Evolutionary conservation across 2,797 vertebrate genomes (phyloP).

Genomic region (Protonibea diacanthus): DNA sequence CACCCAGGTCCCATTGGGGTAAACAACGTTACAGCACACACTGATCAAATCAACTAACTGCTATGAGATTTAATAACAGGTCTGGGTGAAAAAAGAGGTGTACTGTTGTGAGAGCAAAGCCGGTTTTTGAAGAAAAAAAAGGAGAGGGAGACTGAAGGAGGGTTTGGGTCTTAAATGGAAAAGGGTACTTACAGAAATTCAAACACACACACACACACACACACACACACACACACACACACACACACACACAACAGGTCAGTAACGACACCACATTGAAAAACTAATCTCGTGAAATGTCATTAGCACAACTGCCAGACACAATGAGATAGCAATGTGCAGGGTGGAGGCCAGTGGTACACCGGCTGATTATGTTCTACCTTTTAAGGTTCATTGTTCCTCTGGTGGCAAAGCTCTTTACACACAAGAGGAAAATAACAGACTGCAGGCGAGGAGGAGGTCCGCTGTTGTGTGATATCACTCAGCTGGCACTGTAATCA

Average conservation of each 20-base stretch:
- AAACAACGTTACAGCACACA: constrained; percentile 67
- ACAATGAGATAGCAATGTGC: constrained; percentile 55
- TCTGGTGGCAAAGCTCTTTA: constrained; percentile 43
- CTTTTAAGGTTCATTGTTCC: constrained; percentile 63
- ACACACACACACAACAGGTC: constrained; percentile 35
- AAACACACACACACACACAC: constrained; percentile 22
- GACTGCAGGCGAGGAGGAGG: constrained; percentile 18
- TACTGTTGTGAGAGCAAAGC: constrained; percentile 21
- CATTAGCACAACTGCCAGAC: constrained; percentile 72
- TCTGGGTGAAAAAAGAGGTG: constrained; percentile 31
- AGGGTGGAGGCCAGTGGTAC: constrained; percentile 26
- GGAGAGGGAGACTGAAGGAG: constrained; percentile 3
- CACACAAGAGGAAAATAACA: constrained; percentile 43
- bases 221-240: constrained; percentile 12
- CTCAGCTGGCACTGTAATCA: constrained; percentile 37
- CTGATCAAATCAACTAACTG: constrained; percentile 79
- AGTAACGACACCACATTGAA: constrained; percentile 64
- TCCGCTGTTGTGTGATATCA: constrained; percentile 20
- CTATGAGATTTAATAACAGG: constrained; percentile 71
- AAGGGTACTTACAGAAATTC: background rate
- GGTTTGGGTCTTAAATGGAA: constrained; percentile 35
- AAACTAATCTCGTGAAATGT: constrained; percentile 74
- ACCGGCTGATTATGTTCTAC: constrained; percentile 63
- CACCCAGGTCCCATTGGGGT: constrained; percentile 58
- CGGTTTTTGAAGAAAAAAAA: constrained; percentile 2